phyloP scores from a whole-genome alignment of 1,140 invertebrate genomes.

The Trichoplusia ni region DNA sequence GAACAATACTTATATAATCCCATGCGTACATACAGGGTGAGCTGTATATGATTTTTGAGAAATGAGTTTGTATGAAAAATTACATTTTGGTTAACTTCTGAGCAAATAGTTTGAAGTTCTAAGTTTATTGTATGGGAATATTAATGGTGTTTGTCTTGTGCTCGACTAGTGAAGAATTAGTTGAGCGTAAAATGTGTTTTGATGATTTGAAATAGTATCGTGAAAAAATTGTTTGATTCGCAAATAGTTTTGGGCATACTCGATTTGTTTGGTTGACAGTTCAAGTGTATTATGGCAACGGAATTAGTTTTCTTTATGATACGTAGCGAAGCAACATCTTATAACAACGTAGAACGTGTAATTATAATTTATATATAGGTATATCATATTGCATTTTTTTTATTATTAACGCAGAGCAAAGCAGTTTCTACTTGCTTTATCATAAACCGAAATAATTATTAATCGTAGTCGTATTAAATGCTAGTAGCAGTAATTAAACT shows the following conservation, averaged over 20 bases:
- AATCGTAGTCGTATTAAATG: too few relatives aligned
- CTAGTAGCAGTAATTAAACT: too few relatives aligned
- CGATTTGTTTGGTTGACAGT: too few relatives aligned
- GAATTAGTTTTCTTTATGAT: too few relatives aligned
- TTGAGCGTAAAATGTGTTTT: conserved; percentile 20
- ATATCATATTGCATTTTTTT: too few relatives aligned
- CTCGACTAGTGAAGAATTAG: not conserved
- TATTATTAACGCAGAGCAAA: too few relatives aligned
- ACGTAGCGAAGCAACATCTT: too few relatives aligned
- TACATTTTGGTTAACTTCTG: conserved; percentile 68
- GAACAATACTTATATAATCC: conserved; percentile 60
- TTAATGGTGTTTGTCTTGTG: conserved; percentile 57
- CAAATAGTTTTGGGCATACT: not conserved
- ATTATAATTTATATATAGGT: too few relatives aligned
- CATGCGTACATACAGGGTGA: conserved; percentile 39
- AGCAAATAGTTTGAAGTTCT: conserved; percentile 43
- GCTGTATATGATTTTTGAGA: conserved; percentile 17
- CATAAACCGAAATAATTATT: too few relatives aligned
- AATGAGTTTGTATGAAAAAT: conserved; percentile 63
- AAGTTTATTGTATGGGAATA: conserved; percentile 39
- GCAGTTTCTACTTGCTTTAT: too few relatives aligned
- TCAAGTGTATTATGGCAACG: too few relatives aligned
- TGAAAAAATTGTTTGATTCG: not conserved
- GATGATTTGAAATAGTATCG: not conserved
- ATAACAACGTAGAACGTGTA: too few relatives aligned